Evolutionary conservation across 2,113 vertebrate genomes (phyloP), one percentile per base, ranked within the genome.

Genomic region (Tetrax tetrax): DNA sequence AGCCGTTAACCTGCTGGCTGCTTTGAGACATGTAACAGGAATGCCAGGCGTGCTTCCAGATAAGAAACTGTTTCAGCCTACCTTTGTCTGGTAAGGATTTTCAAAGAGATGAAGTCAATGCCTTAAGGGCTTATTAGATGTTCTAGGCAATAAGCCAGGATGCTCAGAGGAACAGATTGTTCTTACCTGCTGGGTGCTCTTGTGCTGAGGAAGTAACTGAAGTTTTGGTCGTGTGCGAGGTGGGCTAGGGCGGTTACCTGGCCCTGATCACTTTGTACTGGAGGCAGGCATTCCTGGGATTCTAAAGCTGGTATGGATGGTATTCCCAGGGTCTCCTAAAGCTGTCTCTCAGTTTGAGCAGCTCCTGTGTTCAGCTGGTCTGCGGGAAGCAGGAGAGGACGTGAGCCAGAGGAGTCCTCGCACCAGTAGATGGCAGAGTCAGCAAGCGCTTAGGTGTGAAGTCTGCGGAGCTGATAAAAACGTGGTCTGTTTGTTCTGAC

Each of bases 381-480:
- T 28, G 4, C 4, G 9, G n/a, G 38, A 61, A 51, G 50, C 50
- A 14, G 53, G 11, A 25, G 51, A 45, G 59, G 53, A 25, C 4
- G 19, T 0, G 2, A 60, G 51, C 0, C 28, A 4, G 29, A 25
- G 60, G 13, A 27, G 11, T 3, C 10, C 24, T 68, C 27, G 43
- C 64, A 81, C 94, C 85, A 84, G 85, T 4, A 97, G 89, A 27
- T 97, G 94, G 84, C 89, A 97, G 54, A 92, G 95, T 78, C 31
- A 72, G 75, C 79, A 87, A 93, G 78, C 12, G 1, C 41, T 87
- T 64, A 57, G 54, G 16, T 0, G 1, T 11, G 2, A 54, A 50
- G 23, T 4, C 1, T 24, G 50, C 1, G 4, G 4, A 60, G 33
- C 28, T 17, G 35, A 3, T 19, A 10, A 53, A 89, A 69, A 18